These are phyloP conservation scores for Trididemnum clinides DNA, from an alignment of 23 tunicate species.

Conservation along the genomic window DNA sequence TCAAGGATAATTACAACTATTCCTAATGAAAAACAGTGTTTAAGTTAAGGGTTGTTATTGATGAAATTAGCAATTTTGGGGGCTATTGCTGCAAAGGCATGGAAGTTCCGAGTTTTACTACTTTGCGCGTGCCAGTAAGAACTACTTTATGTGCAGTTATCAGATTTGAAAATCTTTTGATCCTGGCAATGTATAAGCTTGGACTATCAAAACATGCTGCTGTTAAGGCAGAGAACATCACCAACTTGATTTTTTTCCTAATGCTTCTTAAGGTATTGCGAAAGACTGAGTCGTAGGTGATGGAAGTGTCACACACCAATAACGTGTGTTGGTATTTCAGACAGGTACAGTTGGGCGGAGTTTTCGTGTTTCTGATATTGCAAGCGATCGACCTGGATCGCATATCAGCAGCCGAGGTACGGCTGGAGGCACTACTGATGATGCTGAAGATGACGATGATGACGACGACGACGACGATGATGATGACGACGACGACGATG, in stretches of 20 bases:
- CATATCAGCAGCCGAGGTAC: constrained; percentile 58
- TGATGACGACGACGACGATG: constrained; percentile 79
- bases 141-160: too few relatives aligned
- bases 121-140: too few relatives aligned
- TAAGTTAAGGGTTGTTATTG: too few relatives aligned
- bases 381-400: constrained; percentile 55
- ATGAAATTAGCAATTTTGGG: too few relatives aligned
- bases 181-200: neutral
- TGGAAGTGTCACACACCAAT: neutral
- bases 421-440: constrained; percentile 54
- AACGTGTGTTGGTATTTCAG: too few relatives aligned
- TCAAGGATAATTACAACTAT: too few relatives aligned
- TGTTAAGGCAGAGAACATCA: neutral
- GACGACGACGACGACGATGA: constrained; percentile 76
- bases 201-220: neutral
- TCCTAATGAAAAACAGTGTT: too few relatives aligned
- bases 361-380: neutral
- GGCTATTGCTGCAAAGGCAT: too few relatives aligned
- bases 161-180: too few relatives aligned
- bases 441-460: constrained; percentile 75
- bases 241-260: neutral
- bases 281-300: too few relatives aligned
- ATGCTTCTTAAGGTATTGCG: neutral
- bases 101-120: too few relatives aligned
- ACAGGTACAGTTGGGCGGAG: neutral